Base-by-base conservation (phyloP, 1,140 invertebrate species). In the Cyclina sinensis region DNA sequence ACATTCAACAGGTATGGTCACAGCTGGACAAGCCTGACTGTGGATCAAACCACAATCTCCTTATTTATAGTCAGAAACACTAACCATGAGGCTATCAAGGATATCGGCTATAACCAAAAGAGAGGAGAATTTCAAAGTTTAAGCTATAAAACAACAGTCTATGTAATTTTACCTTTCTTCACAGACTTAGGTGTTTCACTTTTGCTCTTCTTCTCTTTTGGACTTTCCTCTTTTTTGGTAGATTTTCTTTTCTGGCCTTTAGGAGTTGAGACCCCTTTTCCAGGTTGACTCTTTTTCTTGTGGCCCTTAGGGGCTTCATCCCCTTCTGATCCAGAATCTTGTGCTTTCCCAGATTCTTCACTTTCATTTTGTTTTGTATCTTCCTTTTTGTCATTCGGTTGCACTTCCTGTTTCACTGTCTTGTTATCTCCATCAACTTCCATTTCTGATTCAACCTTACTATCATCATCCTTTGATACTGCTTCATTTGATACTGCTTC, bases 81-180 rank as follows among this genome's bases (percentile, higher is more conserved):
- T n/a, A n/a, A n/a, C n/a, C n/a, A n/a, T n/a, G n/a, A n/a, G n/a
- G n/a, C n/a, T n/a, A n/a, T n/a, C n/a, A n/a, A n/a, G n/a, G n/a
- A n/a, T n/a, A n/a, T n/a, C n/a, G n/a, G n/a, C n/a, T n/a, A n/a
- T n/a, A n/a, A n/a, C n/a, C n/a, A n/a, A n/a, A n/a, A n/a, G n/a
- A n/a, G n/a, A n/a, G n/a, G n/a, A n/a, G n/a, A n/a, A n/a, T n/a
- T n/a, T n/a, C n/a, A n/a, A n/a, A n/a, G n/a, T n/a, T n/a, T n/a
- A n/a, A n/a, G n/a, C n/a, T n/a, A n/a, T n/a, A n/a, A n/a, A n/a
- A n/a, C n/a, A n/a, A n/a, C n/a, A n/a, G n/a, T n/a, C n/a, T n/a
- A n/a, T n/a, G n/a, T n/a, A n/a, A n/a, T n/a, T n/a, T n/a, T n/a
- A 57, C 59, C 65, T 82, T 87, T 88, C 54, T 88, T 74, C 3